These are phyloP conservation scores for Biston stratarius DNA, from an alignment of 2,888 invertebrate genomes.

Conservation along the genomic window DNA sequence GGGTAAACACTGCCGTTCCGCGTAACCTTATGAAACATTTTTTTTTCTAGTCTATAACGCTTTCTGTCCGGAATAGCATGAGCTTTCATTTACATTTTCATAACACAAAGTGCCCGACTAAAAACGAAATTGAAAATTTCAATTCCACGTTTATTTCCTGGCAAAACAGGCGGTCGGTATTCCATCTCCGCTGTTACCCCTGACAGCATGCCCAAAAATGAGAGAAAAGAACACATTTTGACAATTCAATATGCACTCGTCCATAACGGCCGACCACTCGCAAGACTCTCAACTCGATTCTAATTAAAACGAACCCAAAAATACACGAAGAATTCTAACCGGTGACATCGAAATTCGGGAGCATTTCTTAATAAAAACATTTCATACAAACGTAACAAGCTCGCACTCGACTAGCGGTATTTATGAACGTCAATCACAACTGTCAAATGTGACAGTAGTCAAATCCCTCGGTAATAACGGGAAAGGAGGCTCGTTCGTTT, in stretches of 20 bases:
- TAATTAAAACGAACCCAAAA: conserved; percentile 47
- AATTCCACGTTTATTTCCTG: conserved; percentile 80
- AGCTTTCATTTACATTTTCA: conserved; percentile 61
- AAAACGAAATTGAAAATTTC: conserved; percentile 78
- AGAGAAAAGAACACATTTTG: conserved; percentile 84
- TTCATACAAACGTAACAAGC: conserved; percentile 74
- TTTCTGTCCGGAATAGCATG: conserved; percentile 40
- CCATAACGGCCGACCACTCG: conserved; percentile 55
- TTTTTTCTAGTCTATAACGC: conserved; percentile 11
- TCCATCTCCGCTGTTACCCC: conserved; percentile 67
- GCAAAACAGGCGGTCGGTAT: conserved; percentile 78
- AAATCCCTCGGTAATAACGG: conserved; percentile 81
- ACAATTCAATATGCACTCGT: conserved; percentile 85
- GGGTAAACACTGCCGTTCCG: too few species aligned
- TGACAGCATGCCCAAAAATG: conserved; percentile 81
- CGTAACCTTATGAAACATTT: too few species aligned
- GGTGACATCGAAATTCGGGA: conserved; percentile 53
- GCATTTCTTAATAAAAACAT: conserved; percentile 69
- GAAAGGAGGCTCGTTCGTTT: conserved; percentile 70
- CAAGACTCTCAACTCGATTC: conserved; percentile 39
- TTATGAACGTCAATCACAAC: conserved; percentile 83
- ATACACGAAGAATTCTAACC: conserved; percentile 41
- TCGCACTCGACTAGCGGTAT: conserved; percentile 79
- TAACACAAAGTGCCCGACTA: conserved; percentile 67
- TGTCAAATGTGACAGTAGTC: conserved; percentile 84